These are phyloP conservation scores for Anarhynchus alexandrinus DNA, from an alignment of 2,113 vertebrate species.

Conservation along the genomic window DNA sequence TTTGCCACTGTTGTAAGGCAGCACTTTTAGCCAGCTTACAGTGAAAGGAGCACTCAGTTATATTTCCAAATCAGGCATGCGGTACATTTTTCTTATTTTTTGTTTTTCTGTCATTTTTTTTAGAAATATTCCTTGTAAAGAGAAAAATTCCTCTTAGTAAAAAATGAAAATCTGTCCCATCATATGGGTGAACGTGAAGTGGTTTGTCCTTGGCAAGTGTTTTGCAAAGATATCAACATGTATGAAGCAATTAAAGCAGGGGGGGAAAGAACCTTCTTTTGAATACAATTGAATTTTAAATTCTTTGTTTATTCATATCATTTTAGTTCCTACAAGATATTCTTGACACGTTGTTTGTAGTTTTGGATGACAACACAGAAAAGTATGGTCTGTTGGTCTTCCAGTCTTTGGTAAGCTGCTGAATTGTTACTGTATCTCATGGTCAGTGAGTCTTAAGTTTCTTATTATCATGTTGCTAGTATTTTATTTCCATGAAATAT, in stretches of 20 bases:
- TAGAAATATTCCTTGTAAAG: background rate
- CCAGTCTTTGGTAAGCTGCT: slow-evolving; percentile 88
- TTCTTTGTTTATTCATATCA: background rate
- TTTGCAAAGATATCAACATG: background rate
- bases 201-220: background rate
- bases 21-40: background rate
- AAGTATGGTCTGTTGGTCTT: slow-evolving; percentile 95
- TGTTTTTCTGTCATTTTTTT: background rate
- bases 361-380: slow-evolving; percentile 96
- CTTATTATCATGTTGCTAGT: background rate
- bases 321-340: slow-evolving; percentile 93
- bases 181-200: background rate
- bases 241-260: background rate
- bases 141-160: background rate
- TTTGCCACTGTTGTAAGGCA: background rate
- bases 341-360: slow-evolving; percentile 91
- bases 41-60: background rate
- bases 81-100: background rate
- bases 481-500: background rate
- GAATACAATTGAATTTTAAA: background rate
- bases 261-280: background rate
- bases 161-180: background rate
- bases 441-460: background rate
- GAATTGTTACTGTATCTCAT: background rate
- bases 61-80: background rate